Evolutionary conservation across 1,140 invertebrate species (phyloP).

Genomic region (Brachionus paranguensis): DNA sequence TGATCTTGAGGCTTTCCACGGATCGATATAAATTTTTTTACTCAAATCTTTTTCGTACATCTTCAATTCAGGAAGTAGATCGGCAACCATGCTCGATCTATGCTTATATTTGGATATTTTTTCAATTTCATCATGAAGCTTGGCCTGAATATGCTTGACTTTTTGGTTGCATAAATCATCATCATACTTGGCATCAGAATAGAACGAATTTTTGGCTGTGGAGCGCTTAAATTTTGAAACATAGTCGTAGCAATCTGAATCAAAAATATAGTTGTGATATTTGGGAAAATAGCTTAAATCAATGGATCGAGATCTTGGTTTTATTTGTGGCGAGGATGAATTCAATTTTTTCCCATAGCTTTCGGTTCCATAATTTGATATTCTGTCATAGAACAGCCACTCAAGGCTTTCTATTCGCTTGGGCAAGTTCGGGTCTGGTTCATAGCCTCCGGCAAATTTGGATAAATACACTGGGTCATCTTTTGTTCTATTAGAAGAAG

Average conservation of each 20-base stretch:
- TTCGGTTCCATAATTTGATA: conserved; percentile 77
- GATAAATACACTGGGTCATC: conserved; percentile 95
- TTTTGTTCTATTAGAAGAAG: conserved; percentile 51
- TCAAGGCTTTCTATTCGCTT: conserved; percentile 91
- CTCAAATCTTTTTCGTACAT: conserved; percentile 75
- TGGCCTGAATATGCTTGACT: not conserved
- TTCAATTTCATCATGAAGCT: conserved; percentile 55
- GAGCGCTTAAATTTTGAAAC: not conserved
- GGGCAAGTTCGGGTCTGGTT: conserved; percentile 72
- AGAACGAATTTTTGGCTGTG: not conserved
- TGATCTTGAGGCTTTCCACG: conserved; percentile 89
- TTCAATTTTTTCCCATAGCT: conserved; percentile 42
- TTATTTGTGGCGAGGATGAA: not conserved
- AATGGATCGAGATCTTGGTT: conserved; percentile 43
- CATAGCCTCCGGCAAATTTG: conserved; percentile 90
- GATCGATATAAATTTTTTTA: conserved; percentile 72
- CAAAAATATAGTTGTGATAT: not conserved
- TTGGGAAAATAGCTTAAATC: conserved; percentile 45
- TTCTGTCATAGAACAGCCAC: conserved; percentile 70
- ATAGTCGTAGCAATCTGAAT: not conserved
- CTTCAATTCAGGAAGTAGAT: conserved; percentile 47
- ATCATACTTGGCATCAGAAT: not conserved
- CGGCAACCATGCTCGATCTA: conserved; percentile 52
- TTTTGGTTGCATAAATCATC: conserved; percentile 59
- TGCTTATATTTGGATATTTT: conserved; percentile 59